phyloP scores from a whole-genome alignment of 1,140 invertebrate genomes.

The silkworm (Bombyx mori) region ASM3026992v2 NC_085111.1:14678501-14679000 shows the following conservation, averaged over 20 bases:
- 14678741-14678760: slow-evolving; percentile 42
- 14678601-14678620: slow-evolving; percentile 50
- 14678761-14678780: slow-evolving; percentile 45
- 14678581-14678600: slow-evolving; percentile 54
- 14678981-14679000: no score
- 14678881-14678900: no score
- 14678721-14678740: slow-evolving; percentile 56
- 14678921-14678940: no score
- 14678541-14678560: slow-evolving; percentile 43
- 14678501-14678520: no score
- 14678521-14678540: no score
- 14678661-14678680: slow-evolving; percentile 55
- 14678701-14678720: slow-evolving; percentile 61
- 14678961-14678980: no score
- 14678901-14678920: no score
- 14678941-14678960: no score
- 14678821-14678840: neutral
- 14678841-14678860: no score
- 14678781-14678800: slow-evolving; percentile 34
- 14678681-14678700: slow-evolving; percentile 54
- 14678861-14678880: no score
- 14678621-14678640: slow-evolving; percentile 38
- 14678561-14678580: slow-evolving; percentile 51
- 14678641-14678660: slow-evolving; percentile 50
- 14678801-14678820: slow-evolving; percentile 20